phyloP scores from a whole-genome alignment of 2,888 invertebrate genomes.

The Lithodes maja region DNA sequence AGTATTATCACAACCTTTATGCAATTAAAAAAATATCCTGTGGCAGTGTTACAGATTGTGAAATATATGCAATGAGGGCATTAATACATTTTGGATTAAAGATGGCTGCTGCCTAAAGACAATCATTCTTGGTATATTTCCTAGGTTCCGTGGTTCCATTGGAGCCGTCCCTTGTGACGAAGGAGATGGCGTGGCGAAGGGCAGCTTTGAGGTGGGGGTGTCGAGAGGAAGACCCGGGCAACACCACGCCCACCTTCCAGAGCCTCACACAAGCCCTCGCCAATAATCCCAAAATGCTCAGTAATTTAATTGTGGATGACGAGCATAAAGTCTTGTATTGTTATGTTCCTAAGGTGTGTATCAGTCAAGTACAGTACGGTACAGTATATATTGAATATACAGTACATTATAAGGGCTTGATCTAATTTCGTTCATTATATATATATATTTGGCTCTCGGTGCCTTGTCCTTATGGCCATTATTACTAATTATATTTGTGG shows the following conservation, averaged over 20 bases:
- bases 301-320: slow-evolving; percentile 86
- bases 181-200: slow-evolving; percentile 36
- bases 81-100: neutral
- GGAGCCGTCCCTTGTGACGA: neutral
- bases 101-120: neutral
- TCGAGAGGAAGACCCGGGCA: neutral
- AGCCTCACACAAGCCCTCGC: slow-evolving; percentile 6
- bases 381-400: too few relatives aligned
- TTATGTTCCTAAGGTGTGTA: slow-evolving; percentile 90
- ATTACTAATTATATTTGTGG: too few relatives aligned
- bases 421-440: too few relatives aligned
- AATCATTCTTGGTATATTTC: neutral
- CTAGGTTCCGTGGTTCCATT: neutral
- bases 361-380: neutral
- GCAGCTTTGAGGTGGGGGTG: slow-evolving; percentile 18
- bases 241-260: neutral
- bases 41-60: neutral
- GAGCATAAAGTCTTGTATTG: slow-evolving; percentile 90
- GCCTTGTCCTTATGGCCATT: too few relatives aligned
- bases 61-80: neutral
- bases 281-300: slow-evolving; percentile 24
- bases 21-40: too few relatives aligned
- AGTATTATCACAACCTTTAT: too few relatives aligned
- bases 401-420: too few relatives aligned
- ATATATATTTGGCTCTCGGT: too few relatives aligned